These are phyloP conservation scores for Apotomis capreana DNA, from an alignment of 2,888 invertebrate species.

Conservation along the genomic window DNA sequence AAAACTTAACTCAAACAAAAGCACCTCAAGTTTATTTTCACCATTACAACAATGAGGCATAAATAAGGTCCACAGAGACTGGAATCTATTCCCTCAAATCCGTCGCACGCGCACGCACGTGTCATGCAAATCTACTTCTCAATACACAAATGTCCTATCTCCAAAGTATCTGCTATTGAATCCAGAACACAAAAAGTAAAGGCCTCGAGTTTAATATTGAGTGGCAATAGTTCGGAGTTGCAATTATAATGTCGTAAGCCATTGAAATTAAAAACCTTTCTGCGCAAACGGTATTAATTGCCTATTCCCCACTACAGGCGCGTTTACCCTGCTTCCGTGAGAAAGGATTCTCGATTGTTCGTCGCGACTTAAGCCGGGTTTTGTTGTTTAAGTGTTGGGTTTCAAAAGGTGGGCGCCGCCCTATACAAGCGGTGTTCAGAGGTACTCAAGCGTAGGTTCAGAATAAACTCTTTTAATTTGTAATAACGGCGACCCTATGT, in stretches of 20 bases:
- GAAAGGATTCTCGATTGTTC: slow-evolving; percentile 29
- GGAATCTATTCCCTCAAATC: slow-evolving; percentile 28
- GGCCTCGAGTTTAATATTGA: neutral
- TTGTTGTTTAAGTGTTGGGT: slow-evolving; percentile 35
- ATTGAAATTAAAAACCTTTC: slow-evolving; percentile 72
- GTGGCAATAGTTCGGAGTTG: neutral
- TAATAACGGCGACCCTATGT: too few relatives aligned
- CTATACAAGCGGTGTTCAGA: neutral
- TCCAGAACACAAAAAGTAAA: too few relatives aligned
- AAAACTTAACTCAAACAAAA: slow-evolving; percentile 10
- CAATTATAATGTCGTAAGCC: neutral
- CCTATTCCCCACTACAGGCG: slow-evolving; percentile 64
- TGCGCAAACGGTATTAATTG: slow-evolving; percentile 71
- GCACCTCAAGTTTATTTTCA: slow-evolving; percentile 41
- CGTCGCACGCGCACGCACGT: slow-evolving; percentile 76
- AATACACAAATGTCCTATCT: neutral
- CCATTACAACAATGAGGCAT: slow-evolving; percentile 27
- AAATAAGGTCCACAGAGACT: slow-evolving; percentile 38
- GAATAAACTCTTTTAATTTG: neutral
- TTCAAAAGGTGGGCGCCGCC: slow-evolving; percentile 17
- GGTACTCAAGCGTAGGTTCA: neutral
- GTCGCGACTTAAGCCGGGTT: slow-evolving; percentile 17
- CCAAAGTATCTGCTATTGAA: neutral
- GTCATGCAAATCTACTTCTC: slow-evolving; percentile 57
- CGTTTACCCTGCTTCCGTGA: slow-evolving; percentile 51